Conservation (phyloP, 64 coral and sea anemone genomes). For the Montipora foliosa region DNA sequence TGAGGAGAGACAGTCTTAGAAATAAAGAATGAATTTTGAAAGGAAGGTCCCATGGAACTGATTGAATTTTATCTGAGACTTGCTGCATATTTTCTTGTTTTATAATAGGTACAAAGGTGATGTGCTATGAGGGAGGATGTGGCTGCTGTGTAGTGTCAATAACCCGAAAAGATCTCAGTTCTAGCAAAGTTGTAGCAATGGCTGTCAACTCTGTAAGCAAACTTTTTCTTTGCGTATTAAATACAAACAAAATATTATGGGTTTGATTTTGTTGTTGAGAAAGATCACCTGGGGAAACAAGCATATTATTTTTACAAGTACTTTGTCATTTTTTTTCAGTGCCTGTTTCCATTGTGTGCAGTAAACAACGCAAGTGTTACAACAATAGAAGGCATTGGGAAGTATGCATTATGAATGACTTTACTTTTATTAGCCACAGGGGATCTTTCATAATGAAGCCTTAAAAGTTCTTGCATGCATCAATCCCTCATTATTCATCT, state of each 20-base stretch:
- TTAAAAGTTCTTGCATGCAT: too few relatives aligned
- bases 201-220: constrained; percentile 82
- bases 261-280: too few relatives aligned
- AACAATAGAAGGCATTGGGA: constrained; percentile 91
- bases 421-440: too few relatives aligned
- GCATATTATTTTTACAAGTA: too few relatives aligned
- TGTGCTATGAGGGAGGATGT: constrained; percentile 86
- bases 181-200: constrained; percentile 52
- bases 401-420: constrained; percentile 18
- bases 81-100: background rate
- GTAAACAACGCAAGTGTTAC: constrained; percentile 59
- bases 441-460: too few relatives aligned
- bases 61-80: background rate
- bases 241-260: too few relatives aligned
- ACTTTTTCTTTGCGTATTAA: background rate
- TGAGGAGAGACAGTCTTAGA: too few relatives aligned
- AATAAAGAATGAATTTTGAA: too few relatives aligned
- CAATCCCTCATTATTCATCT: too few relatives aligned
- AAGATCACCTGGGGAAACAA: background rate
- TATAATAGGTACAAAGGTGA: constrained; percentile 78
- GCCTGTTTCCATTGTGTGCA: constrained; percentile 73
- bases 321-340: constrained; percentile 31
- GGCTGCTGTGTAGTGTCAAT: constrained; percentile 80
- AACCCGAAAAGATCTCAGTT: constrained; percentile 31
- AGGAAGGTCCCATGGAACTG: too few relatives aligned